Evolutionary conservation across 2,888 invertebrate genomes (phyloP), one percentile per base, ranked within the genome.

Genomic region (Temnothorax ravouxi): DNA sequence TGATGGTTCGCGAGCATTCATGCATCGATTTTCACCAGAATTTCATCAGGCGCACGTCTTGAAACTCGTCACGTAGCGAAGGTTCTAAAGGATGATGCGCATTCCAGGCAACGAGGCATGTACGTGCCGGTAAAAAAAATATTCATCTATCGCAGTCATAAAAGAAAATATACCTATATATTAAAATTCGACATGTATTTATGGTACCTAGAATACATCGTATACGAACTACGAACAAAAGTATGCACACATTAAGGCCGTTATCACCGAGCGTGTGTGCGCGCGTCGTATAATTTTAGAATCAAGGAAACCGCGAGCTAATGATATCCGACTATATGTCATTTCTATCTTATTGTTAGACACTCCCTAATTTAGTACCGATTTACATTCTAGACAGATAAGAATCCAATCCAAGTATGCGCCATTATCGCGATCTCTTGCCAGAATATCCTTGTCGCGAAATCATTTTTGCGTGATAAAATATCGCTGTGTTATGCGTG

Each of bases 291-390:
- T 80, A 83, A 83, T 83, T 77, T 66, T 67, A 80, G 75, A 80
- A 82, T 76, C 66, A 56, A 72, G 72, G 74, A 86, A 83, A 84
- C 67, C 41, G 50, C 41, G 50, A 52, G 83, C 47, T 76, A 76
- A 84, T 71, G 74, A 82, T 82, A 61, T 75, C 82, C 84, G 41
- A 82, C 34, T 62, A 64, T 56, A 84, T 74, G 76, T 83, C 61
- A 75, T 75, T 82, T 62, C 83, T 75, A 69, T 69, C 74, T 67
- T n/a, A n/a, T n/a, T n/a, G n/a, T n/a, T 67, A 74, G 66, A 62
- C 67, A 82, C 74, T 82, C 64, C 54, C 54, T 61, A 82, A 82
- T 84, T 84, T 41, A 44, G 34, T 82, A 54, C 74, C 74, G 50
- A 84, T 66, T 66, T 74, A 74, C 74, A 81, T 81, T 81, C 59